phyloP scores from a whole-genome alignment of 2,113 vertebrate genomes.

The Tyto alba region DNA sequence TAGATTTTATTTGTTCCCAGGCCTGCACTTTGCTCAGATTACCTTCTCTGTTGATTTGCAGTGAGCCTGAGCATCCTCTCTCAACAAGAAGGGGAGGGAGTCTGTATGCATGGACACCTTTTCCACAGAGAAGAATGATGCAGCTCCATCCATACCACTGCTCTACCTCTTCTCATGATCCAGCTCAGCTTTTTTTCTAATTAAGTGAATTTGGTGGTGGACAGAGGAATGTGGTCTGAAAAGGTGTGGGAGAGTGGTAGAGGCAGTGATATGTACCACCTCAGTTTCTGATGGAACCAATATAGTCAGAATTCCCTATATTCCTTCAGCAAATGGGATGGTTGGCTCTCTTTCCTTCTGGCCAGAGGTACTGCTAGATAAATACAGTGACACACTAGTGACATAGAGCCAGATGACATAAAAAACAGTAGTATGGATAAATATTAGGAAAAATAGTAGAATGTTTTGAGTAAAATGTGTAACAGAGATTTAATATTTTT shows the following conservation, averaged over 20 bases:
- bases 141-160: neutral
- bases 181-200: neutral
- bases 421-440: neutral
- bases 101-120: neutral
- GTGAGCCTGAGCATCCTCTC: neutral
- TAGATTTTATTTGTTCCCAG: neutral
- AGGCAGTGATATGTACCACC: neutral
- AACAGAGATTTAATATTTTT: neutral
- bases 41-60: neutral
- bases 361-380: neutral
- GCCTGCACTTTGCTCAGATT: neutral
- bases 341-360: neutral
- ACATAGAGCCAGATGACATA: neutral
- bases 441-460: neutral
- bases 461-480: neutral
- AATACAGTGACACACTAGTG: neutral
- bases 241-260: neutral
- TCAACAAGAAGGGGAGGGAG: neutral
- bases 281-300: neutral
- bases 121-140: neutral
- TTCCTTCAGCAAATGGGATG: neutral
- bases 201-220: neutral
- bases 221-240: neutral
- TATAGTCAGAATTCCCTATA: neutral
- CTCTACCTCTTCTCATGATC: neutral